A percentile compares a stretch with the other conserved stretches of the same genome.
Conservation (phyloP, 2,888 invertebrate genomes). For the Caenorhabditis japonica region DNA sequence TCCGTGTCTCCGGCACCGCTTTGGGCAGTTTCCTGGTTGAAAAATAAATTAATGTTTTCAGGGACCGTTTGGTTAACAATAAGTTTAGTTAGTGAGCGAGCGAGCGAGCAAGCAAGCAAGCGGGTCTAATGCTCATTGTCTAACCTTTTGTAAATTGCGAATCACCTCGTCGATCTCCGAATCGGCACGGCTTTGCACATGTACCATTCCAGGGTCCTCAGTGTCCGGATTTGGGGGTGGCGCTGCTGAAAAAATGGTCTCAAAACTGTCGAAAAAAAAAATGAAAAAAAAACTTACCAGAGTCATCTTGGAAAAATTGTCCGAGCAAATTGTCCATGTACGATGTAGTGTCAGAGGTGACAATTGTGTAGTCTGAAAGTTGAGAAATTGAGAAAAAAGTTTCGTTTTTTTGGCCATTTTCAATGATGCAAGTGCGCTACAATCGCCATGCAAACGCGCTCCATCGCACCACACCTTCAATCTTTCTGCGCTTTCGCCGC, state of each 20-base stretch:
- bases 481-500: constrained; percentile 22
- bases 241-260: too few species aligned
- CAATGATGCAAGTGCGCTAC: constrained; percentile 12
- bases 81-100: too few species aligned
- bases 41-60: constrained; percentile 9
- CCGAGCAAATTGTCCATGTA: constrained; percentile 43
- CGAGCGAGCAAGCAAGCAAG: too few species aligned
- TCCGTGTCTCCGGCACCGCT: background rate
- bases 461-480: constrained; percentile 10
- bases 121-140: too few species aligned
- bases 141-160: constrained; percentile 32
- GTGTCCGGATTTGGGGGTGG: too few species aligned
- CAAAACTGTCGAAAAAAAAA: too few species aligned
- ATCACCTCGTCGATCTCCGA: constrained; percentile 50
- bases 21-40: constrained; percentile 23
- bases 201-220: too few species aligned
- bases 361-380: constrained; percentile 33
- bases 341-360: constrained; percentile 29
- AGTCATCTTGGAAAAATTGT: constrained; percentile 24
- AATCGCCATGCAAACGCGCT: constrained; percentile 1
- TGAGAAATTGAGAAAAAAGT: constrained; percentile 1
- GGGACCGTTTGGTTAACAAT: too few species aligned
- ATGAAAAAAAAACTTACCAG: too few species aligned
- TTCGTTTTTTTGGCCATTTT: background rate
- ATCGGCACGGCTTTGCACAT: constrained; percentile 29